Base-by-base conservation (phyloP, 1,140 invertebrate genomes). In the Cyrtorhinus lividipennis region DNA sequence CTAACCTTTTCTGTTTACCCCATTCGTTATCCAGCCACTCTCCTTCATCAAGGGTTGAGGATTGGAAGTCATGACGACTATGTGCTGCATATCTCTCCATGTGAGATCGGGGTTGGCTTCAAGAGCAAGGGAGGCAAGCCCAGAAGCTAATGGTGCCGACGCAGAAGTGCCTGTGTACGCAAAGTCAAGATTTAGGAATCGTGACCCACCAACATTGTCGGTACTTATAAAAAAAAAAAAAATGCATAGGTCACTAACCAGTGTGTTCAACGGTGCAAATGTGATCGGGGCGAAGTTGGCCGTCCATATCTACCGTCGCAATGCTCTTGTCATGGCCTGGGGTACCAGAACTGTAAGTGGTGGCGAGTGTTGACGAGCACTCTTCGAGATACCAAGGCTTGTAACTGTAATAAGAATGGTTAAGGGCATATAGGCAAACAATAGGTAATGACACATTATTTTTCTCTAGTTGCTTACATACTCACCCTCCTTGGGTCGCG, bases 371-470 rank as follows among this genome's bases (percentile, higher is more conserved):
- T 2, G 94, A 97, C 1, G 94, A 92, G 71, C 95, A 98, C 74
- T 96, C 91, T 77, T 98, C 95, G 59, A 96, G 79, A 73, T 99
- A 99, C 95, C 96, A 99, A 0, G 96, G 96, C 70, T 92, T 92
- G 68, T 85, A 89, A 13, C 82, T 83, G 48, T 53, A 65, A 24
- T 65, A 70, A 59, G 26, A 44, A 24, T 15, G 13, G 23, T 56
- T 56, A n/a, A 64, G 20, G 2, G 63, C 30, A 38, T 20, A 64
- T 25, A 64, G 53, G 44, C 23, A 63, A 44, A 26, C 27, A 20
- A 59, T 15, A 8, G 38, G n/a, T n/a, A n/a, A n/a, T n/a, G n/a
- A n/a, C n/a, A n/a, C n/a, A n/a, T n/a, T n/a, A n/a, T n/a, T n/a
- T n/a, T n/a, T n/a, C n/a, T n/a, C n/a, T n/a, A n/a, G n/a, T n/a